phyloP scores from a whole-genome alignment of 2,113 vertebrate genomes.

The Sylvilagus bachmani region DNA sequence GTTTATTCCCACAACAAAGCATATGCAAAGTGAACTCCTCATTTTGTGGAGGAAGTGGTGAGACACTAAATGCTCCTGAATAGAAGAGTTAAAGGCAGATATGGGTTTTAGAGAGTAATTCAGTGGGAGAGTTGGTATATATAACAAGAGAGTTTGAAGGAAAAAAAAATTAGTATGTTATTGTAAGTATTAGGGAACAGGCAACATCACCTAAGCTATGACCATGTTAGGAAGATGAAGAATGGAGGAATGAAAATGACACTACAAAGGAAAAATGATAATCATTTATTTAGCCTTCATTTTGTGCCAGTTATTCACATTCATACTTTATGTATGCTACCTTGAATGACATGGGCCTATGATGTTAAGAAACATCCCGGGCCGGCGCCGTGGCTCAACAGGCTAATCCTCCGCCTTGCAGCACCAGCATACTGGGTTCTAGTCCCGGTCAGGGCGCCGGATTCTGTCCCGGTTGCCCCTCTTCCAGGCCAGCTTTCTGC shows the following conservation, averaged over 20 bases:
- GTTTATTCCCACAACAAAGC: neutral
- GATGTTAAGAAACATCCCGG: neutral
- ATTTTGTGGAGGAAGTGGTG: neutral
- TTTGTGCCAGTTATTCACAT: neutral
- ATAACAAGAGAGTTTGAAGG: neutral
- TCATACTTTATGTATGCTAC: neutral
- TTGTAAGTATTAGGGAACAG: neutral
- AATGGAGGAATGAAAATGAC: neutral
- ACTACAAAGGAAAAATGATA: neutral
- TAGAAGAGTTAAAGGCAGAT: neutral
- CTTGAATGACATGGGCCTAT: neutral
- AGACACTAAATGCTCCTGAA: neutral
- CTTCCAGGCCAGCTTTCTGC: too few species aligned
- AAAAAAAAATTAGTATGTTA: neutral
- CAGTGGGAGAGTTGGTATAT: neutral
- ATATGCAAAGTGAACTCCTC: neutral
- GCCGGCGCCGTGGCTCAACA: too few species aligned
- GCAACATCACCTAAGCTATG: neutral
- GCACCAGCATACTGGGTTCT: too few species aligned
- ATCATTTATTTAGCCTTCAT: neutral
- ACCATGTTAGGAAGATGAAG: neutral
- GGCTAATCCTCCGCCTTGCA: too few species aligned
- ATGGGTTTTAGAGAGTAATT: neutral
- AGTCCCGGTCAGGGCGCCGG: too few species aligned
- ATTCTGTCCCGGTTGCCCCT: too few species aligned